Conservation (phyloP, 2,113 vertebrate species). For the Dascyllus trimaculatus region DNA sequence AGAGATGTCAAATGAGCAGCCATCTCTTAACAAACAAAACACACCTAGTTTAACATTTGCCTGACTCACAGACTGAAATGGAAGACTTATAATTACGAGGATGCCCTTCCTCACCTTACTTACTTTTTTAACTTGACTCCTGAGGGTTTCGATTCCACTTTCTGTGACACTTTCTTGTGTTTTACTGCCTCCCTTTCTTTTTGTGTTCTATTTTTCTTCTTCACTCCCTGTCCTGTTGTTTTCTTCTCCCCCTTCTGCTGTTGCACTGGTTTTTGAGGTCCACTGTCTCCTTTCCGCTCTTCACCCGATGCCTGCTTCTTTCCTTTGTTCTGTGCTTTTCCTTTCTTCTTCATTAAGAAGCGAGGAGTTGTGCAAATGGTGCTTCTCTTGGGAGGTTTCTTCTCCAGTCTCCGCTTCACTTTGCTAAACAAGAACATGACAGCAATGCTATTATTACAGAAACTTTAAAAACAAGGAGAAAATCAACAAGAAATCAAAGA, state of each 20-base stretch:
- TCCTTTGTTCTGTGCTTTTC: conserved; percentile 21
- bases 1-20: no score
- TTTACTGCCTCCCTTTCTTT: conserved; percentile 30
- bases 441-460: neutral
- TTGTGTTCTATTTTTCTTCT: conserved; percentile 35
- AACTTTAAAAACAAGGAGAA: neutral
- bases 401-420: conserved; percentile 91
- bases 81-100: neutral
- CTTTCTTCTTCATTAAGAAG: conserved; percentile 86
- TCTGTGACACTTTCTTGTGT: conserved; percentile 3
- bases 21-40: no score
- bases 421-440: conserved; percentile 85
- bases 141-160: conserved; percentile 4
- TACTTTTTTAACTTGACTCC: conserved; percentile 65
- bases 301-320: neutral
- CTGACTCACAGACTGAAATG: no score
- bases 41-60: no score
- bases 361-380: conserved; percentile 92
- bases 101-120: neutral
- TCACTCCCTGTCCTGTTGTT: conserved; percentile 39
- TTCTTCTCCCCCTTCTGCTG: conserved; percentile 77
- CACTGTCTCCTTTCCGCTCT: conserved; percentile 32
- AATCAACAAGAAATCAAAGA: neutral
- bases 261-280: conserved; percentile 40
- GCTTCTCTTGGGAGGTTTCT: conserved; percentile 90